A percentile compares a stretch with the other conserved stretches of the same genome.
phyloP scores from a whole-genome alignment of 2,888 invertebrate species.

The Pilophorus perplexus region DNA sequence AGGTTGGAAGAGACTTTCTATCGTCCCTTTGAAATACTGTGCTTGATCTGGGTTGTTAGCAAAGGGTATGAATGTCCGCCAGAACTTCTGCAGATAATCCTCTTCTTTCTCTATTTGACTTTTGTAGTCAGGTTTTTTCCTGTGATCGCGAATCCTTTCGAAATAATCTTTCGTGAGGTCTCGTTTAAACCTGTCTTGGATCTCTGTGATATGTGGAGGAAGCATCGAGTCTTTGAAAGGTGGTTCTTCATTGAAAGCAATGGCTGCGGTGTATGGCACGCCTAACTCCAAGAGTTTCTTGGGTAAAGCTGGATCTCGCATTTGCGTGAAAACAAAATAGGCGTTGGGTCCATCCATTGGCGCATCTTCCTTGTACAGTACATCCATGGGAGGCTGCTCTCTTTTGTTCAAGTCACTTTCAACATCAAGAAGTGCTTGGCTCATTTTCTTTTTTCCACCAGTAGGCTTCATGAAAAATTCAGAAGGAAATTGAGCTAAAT shows the following conservation, averaged over 20 bases:
- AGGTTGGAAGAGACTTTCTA: constrained; percentile 12
- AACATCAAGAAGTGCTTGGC: background rate
- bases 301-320: constrained; percentile 27
- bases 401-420: constrained; percentile 26
- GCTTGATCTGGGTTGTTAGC: constrained; percentile 13
- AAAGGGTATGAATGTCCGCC: constrained; percentile 13
- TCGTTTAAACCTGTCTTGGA: background rate
- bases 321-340: constrained; percentile 37
- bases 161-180: constrained; percentile 2
- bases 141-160: constrained; percentile 8
- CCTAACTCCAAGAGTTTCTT: constrained; percentile 23
- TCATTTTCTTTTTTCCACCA: background rate
- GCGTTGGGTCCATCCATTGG: constrained; percentile 33
- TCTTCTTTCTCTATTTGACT: background rate
- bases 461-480: too few relatives aligned
- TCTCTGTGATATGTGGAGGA: background rate
- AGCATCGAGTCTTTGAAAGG: constrained; percentile 1
- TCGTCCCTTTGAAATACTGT: constrained; percentile 7
- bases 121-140: constrained; percentile 17
- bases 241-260: constrained; percentile 15
- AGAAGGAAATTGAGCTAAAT: too few relatives aligned
- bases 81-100: constrained; percentile 18
- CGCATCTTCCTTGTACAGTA: constrained; percentile 23
- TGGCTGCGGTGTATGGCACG: constrained; percentile 7
- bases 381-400: constrained; percentile 28